A percentile compares a stretch with the other conserved stretches of the same genome.
Evolutionary conservation across 2,113 vertebrate species (phyloP).

Genomic region (Willisornis vidua): DNA sequence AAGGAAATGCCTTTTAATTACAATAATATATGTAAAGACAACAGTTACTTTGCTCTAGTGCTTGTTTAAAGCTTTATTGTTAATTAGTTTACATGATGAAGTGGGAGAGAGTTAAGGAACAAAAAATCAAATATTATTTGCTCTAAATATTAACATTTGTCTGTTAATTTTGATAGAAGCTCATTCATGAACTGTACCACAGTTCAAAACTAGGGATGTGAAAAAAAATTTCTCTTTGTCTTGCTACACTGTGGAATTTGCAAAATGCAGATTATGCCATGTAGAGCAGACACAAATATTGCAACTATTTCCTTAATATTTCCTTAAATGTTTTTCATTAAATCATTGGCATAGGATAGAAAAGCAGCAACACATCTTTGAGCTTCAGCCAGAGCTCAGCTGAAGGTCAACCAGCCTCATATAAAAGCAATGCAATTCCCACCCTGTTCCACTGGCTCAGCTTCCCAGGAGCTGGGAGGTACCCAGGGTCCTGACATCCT

Average conservation of each 20-base stretch:
- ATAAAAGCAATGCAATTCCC: neutral
- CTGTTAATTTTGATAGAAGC: neutral
- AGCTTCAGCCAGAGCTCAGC: neutral
- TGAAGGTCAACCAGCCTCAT: neutral
- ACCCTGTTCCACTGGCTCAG: neutral
- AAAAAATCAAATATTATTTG: neutral
- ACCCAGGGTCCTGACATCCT: neutral
- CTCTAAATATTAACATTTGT: slow-evolving; percentile 39
- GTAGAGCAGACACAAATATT: neutral
- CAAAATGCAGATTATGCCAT: neutral
- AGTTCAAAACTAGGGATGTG: neutral
- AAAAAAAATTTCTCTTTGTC: neutral
- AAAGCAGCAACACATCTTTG: neutral
- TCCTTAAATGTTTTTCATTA: neutral
- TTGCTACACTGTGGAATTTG: neutral
- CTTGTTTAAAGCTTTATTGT: slow-evolving; percentile 33
- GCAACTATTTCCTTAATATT: slow-evolving; percentile 24
- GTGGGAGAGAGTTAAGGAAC: neutral
- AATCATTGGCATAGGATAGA: neutral
- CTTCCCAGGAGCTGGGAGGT: neutral
- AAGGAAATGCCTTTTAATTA: slow-evolving; percentile 54
- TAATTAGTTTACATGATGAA: slow-evolving; percentile 43
- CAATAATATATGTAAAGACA: slow-evolving; percentile 33
- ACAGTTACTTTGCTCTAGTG: neutral
- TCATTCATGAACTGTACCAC: neutral